Percentiles rank a stretch among this genome's conserved stretches.
phyloP scores from a whole-genome alignment of 2,113 vertebrate species.

The Cyphomyrus plagiostoma region DNA sequence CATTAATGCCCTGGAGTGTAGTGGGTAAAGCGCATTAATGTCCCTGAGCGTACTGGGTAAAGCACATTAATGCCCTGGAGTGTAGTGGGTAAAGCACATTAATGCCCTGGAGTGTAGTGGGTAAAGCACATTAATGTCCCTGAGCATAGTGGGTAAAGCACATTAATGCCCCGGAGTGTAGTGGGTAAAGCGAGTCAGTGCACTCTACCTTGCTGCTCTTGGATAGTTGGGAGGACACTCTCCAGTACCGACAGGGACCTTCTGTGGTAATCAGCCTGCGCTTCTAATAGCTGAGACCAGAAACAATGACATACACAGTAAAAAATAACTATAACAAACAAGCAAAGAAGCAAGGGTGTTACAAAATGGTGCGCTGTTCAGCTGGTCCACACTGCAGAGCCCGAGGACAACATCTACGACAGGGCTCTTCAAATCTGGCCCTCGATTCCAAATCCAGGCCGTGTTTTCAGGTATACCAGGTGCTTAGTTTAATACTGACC shows the following conservation, averaged over 20 bases:
- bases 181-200: background rate
- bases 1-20: background rate
- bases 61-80: no score
- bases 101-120: no score
- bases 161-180: background rate
- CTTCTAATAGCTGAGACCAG: constrained; percentile 94
- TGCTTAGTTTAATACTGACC: no score
- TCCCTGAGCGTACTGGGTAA: no score
- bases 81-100: no score
- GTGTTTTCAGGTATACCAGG: no score
- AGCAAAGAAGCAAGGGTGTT: background rate
- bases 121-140: no score
- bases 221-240: constrained; percentile 88
- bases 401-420: background rate
- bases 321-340: constrained; percentile 53
- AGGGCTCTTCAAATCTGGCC: no score
- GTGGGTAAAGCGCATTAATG: background rate
- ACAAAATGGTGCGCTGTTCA: background rate
- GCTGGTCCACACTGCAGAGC: background rate
- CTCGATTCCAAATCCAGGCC: no score
- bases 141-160: background rate
- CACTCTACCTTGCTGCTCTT: constrained; percentile 88
- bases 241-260: constrained; percentile 96
- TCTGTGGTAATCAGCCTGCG: constrained; percentile 99
- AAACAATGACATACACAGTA: constrained; percentile 70